Percentiles rank a stretch among this genome's conserved stretches.
These are phyloP conservation scores for Spea multiplicata DNA, from an alignment of 2,113 vertebrate species.

Conservation along the genomic window DNA sequence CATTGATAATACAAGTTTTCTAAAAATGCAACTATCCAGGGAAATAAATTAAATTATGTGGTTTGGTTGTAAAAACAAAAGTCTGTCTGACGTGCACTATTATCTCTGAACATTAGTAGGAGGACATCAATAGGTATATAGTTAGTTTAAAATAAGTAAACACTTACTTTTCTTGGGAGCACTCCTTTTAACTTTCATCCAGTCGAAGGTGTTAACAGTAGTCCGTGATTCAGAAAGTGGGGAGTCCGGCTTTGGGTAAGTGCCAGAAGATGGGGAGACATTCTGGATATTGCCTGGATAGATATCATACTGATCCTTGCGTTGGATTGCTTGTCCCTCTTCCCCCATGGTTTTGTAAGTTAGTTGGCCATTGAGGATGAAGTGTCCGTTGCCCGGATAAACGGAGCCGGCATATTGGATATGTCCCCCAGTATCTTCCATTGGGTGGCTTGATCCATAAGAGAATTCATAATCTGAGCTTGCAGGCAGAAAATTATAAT, in stretches of 20 bases:
- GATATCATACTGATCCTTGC: constrained; percentile 57
- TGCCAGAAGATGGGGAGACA: constrained; percentile 54
- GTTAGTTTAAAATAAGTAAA: too few species aligned
- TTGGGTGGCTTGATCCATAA: constrained; percentile 48
- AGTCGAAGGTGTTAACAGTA: constrained; percentile 62
- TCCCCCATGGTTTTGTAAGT: constrained; percentile 50
- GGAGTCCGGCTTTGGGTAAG: constrained; percentile 52
- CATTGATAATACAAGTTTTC: too few species aligned
- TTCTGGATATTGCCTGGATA: constrained; percentile 52
- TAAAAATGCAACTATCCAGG: too few species aligned
- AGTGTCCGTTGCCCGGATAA: constrained; percentile 51
- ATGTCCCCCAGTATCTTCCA: constrained; percentile 53
- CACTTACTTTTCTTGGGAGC: constrained; percentile 66
- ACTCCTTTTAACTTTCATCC: constrained; percentile 74
- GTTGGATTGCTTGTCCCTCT: constrained; percentile 46
- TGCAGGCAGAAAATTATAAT: constrained; percentile 50
- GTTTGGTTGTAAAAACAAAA: too few species aligned
- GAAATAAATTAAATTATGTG: too few species aligned
- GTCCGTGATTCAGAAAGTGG: constrained; percentile 49
- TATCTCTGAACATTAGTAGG: too few species aligned
- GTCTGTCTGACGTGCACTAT: too few species aligned
- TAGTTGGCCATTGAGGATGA: constrained; percentile 55
- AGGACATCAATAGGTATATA: too few species aligned
- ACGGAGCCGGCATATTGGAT: constrained; percentile 59
- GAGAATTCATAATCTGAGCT: constrained; percentile 50